phyloP scores from a whole-genome alignment of 2,113 vertebrate genomes.

The Myocastor coypus region DNA sequence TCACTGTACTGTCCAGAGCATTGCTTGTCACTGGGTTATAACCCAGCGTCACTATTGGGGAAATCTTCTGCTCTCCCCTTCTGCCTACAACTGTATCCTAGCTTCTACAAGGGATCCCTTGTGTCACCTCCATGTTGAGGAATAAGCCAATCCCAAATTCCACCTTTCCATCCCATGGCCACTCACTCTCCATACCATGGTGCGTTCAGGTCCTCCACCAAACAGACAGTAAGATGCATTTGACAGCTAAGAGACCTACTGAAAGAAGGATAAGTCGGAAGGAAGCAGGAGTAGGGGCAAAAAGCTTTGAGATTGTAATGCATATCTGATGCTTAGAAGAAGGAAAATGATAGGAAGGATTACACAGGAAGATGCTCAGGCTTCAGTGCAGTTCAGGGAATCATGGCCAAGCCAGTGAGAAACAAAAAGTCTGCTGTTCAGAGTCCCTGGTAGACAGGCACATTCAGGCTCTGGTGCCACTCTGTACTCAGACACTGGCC shows the following conservation, averaged over 20 bases:
- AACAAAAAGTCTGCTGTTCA: neutral
- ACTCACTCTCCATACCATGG: neutral
- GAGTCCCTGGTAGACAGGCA: neutral
- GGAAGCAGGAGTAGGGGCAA: too few species aligned
- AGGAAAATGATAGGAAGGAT: neutral
- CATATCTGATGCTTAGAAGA: neutral
- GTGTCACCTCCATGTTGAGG: neutral
- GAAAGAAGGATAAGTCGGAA: neutral
- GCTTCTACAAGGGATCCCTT: neutral
- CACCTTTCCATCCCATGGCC: neutral
- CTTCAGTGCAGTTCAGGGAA: neutral
- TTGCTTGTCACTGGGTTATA: neutral
- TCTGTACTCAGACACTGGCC: neutral
- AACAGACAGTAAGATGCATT: neutral
- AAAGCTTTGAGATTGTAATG: neutral
- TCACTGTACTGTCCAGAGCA: neutral
- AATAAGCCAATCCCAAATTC: neutral
- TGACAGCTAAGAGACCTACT: neutral
- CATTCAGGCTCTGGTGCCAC: neutral
- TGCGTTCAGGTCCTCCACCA: neutral
- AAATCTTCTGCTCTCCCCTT: conserved; percentile 15
- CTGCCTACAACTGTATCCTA: neutral
- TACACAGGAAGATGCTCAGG: neutral
- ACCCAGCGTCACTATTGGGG: neutral
- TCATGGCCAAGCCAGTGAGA: neutral